Percentiles rank a stretch among this genome's conserved stretches.
Evolutionary conservation across 1,140 invertebrate genomes (phyloP).

Genomic region (Scaptomyza montana): DNA sequence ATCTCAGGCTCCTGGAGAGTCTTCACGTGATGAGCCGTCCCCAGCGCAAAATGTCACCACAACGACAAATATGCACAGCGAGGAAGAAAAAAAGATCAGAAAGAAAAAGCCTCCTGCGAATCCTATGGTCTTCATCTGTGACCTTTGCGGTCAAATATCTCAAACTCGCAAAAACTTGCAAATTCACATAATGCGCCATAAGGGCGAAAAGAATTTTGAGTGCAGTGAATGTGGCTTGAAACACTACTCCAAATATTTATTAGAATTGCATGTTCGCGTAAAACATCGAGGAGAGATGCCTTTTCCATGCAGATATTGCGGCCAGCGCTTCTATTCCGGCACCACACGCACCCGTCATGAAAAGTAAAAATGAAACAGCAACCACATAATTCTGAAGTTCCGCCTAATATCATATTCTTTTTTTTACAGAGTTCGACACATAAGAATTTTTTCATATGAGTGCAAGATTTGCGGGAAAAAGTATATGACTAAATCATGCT

Average conservation of each 20-base stretch:
- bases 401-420: background rate
- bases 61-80: background rate
- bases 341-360: slow-evolving; percentile 31
- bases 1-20: background rate
- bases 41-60: background rate
- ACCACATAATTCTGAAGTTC: background rate
- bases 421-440: slow-evolving; percentile 26
- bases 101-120: background rate
- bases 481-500: slow-evolving; percentile 39
- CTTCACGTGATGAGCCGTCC: background rate
- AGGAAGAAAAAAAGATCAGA: slow-evolving; percentile 3
- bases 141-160: slow-evolving; percentile 33
- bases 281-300: slow-evolving; percentile 42
- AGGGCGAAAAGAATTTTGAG: slow-evolving; percentile 42
- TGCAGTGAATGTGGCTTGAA: slow-evolving; percentile 31
- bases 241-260: slow-evolving; percentile 25
- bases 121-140: slow-evolving; percentile 25
- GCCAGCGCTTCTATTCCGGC: slow-evolving; percentile 14
- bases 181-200: slow-evolving; percentile 37
- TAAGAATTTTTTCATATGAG: slow-evolving; percentile 28
- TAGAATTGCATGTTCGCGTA: slow-evolving; percentile 36
- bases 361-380: slow-evolving; percentile 6
- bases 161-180: slow-evolving; percentile 7
- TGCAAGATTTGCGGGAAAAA: slow-evolving; percentile 44
- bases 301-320: slow-evolving; percentile 36